phyloP scores from a whole-genome alignment of 1,140 invertebrate species.

The Lithobius niger region DNA sequence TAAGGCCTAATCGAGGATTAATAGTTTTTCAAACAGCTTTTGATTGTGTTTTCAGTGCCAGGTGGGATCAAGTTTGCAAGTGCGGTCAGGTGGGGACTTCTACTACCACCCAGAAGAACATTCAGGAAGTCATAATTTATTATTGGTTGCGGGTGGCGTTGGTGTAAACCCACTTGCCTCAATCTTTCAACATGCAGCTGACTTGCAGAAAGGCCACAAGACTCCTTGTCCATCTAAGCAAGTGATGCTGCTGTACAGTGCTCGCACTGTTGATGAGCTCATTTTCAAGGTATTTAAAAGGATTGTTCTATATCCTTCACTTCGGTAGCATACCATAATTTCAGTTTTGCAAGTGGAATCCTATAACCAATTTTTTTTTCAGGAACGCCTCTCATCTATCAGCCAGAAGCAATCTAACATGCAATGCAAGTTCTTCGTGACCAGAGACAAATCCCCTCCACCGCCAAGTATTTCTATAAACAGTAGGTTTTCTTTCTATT shows the following conservation, averaged over 20 bases:
- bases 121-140: constrained; percentile 17
- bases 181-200: constrained; percentile 26
- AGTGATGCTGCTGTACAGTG: constrained; percentile 26
- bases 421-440: no score
- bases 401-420: no score
- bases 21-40: background rate
- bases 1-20: no score
- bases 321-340: no score
- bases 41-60: constrained; percentile 23
- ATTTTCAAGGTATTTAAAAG: constrained; percentile 31
- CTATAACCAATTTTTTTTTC: no score
- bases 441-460: no score
- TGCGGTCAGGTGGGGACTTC: constrained; percentile 30
- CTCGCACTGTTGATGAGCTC: constrained; percentile 25
- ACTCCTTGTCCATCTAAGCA: background rate
- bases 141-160: constrained; percentile 34
- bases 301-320: no score
- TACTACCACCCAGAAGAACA: constrained; percentile 23
- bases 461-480: no score
- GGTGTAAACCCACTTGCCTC: constrained; percentile 33
- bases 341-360: no score
- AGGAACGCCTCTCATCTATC: no score
- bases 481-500: no score
- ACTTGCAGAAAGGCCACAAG: constrained; percentile 14
- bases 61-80: constrained; percentile 22